A percentile compares a stretch with the other conserved stretches of the same genome.
Conservation (phyloP, 2,888 invertebrate species). For the Rhogogaster chlorosoma region DNA sequence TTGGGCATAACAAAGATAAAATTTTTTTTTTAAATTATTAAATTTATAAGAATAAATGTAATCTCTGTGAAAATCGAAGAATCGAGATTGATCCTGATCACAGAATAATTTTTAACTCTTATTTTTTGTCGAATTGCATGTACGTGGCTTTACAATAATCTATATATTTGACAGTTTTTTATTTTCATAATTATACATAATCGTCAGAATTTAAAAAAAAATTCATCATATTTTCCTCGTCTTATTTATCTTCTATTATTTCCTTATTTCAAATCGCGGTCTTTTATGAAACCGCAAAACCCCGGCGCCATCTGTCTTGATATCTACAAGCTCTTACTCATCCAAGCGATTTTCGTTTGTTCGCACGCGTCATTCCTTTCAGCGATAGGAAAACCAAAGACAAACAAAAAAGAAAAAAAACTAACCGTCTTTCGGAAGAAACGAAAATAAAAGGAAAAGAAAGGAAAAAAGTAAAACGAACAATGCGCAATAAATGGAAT, state of each 20-base stretch:
- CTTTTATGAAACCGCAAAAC: not conserved
- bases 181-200: too few species aligned
- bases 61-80: not conserved
- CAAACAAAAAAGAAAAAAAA: not conserved
- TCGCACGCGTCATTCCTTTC: not conserved
- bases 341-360: not conserved
- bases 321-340: not conserved
- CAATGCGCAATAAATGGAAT: not conserved
- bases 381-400: too few species aligned
- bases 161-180: too few species aligned
- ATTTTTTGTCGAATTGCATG: not conserved
- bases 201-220: too few species aligned
- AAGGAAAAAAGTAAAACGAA: not conserved
- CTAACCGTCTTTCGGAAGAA: not conserved
- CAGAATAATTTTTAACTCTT: not conserved
- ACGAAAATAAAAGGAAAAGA: not conserved
- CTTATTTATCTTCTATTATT: too few species aligned
- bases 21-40: too few species aligned
- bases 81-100: not conserved
- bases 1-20: not conserved
- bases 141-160: too few species aligned
- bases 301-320: not conserved
- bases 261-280: not conserved
- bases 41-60: not conserved
- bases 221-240: too few species aligned